A percentile compares a stretch with the other conserved stretches of the same genome.
phyloP scores from a whole-genome alignment of 2,797 vertebrate genomes.

The Enteromius unitaeniatus region DNA sequence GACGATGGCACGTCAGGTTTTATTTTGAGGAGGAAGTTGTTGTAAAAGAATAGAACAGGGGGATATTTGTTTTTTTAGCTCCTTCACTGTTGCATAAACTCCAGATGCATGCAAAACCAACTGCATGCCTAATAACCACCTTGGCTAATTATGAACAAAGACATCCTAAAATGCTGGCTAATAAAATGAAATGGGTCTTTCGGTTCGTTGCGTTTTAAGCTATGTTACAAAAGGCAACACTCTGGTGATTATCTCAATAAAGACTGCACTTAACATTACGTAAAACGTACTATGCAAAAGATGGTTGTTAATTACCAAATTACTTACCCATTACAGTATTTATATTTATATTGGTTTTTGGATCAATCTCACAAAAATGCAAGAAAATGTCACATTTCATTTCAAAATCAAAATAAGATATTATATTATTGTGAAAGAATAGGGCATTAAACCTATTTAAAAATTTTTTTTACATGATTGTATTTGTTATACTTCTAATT shows the following conservation, averaged over 20 bases:
- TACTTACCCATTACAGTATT: not conserved
- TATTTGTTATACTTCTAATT: not conserved
- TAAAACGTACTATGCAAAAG: not conserved
- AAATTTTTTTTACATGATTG: not conserved
- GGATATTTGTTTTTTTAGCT: slow-evolving; percentile 49
- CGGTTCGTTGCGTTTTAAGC: slow-evolving; percentile 23
- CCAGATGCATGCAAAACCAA: slow-evolving; percentile 49
- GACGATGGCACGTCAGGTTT: slow-evolving; percentile 1
- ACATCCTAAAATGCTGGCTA: slow-evolving; percentile 52
- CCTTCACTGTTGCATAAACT: slow-evolving; percentile 52
- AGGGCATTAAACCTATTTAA: not conserved
- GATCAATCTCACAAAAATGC: not conserved
- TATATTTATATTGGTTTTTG: not conserved
- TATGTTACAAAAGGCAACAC: slow-evolving; percentile 12
- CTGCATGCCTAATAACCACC: slow-evolving; percentile 49
- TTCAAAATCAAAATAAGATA: not conserved
- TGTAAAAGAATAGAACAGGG: slow-evolving; percentile 6
- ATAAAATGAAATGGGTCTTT: slow-evolving; percentile 52
- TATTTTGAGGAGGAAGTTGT: slow-evolving; percentile 3
- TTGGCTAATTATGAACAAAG: slow-evolving; percentile 56
- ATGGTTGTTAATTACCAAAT: not conserved
- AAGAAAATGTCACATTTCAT: not conserved
- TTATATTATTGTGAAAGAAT: not conserved
- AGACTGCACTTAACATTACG: not conserved
- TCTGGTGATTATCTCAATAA: not conserved